Percentiles rank a stretch among this genome's conserved stretches.
Conservation (phyloP, 2,797 vertebrate species). For the Acrossocheilus fasciatus region DNA sequence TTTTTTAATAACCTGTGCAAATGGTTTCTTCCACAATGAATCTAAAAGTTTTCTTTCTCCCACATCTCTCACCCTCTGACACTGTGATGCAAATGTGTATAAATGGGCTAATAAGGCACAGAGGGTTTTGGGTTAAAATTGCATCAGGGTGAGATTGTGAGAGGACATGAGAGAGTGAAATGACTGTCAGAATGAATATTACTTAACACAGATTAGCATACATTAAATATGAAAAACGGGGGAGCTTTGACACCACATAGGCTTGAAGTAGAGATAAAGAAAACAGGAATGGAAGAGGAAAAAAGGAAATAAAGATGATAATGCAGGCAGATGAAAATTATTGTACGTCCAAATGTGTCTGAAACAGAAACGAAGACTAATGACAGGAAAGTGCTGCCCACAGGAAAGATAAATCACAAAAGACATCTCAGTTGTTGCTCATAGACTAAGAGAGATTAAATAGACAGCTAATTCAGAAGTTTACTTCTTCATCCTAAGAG, state of each 20-base stretch:
- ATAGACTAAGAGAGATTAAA: not conserved
- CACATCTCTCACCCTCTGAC: constrained; percentile 29
- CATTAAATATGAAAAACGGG: constrained; percentile 42
- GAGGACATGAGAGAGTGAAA: constrained; percentile 48
- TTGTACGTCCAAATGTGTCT: constrained; percentile 9
- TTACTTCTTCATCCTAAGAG: not conserved
- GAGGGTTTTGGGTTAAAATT: constrained; percentile 28
- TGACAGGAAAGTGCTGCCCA: constrained; percentile 19
- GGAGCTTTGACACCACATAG: constrained; percentile 42
- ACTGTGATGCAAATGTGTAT: constrained; percentile 51
- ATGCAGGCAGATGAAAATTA: constrained; percentile 13
- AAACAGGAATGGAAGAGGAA: constrained; percentile 1
- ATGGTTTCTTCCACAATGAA: constrained; percentile 9
- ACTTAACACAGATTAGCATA: constrained; percentile 52
- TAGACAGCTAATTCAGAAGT: not conserved
- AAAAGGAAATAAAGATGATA: constrained; percentile 1
- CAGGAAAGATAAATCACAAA: constrained; percentile 15
- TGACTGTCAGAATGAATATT: constrained; percentile 48
- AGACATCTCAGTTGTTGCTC: constrained; percentile 8
- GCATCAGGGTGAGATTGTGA: constrained; percentile 40
- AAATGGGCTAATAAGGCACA: constrained; percentile 51
- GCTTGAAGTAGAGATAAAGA: constrained; percentile 35
- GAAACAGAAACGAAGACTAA: constrained; percentile 11
- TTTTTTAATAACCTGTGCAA: not conserved
- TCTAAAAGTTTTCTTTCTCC: constrained; percentile 22